A percentile compares a stretch with the other conserved stretches of the same genome.
Conservation (phyloP, 1,140 invertebrate species). For the Teleogryllus occipitalis region DNA sequence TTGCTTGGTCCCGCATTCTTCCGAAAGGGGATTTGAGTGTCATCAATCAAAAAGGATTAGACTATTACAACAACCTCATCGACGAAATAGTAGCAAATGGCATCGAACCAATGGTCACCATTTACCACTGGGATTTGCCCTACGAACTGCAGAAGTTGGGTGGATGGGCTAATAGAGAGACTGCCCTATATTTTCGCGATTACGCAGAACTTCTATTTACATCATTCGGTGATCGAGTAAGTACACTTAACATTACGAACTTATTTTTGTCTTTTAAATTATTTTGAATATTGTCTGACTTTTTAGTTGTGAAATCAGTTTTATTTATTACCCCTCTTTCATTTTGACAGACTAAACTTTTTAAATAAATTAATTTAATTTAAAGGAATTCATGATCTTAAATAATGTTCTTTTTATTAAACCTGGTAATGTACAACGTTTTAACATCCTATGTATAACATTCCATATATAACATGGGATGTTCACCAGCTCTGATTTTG, state of each 20-base stretch:
- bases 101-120: constrained; percentile 40
- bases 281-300: no score
- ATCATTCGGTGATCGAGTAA: constrained; percentile 50
- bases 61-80: constrained; percentile 29
- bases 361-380: no score
- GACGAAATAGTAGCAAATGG: constrained; percentile 24
- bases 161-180: constrained; percentile 51
- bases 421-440: no score
- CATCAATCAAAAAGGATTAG: constrained; percentile 23
- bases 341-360: no score
- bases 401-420: no score
- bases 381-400: no score
- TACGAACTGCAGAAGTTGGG: constrained; percentile 51
- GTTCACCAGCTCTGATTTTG: no score
- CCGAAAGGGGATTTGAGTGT: constrained; percentile 20
- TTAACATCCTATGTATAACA: no score
- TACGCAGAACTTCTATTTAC: constrained; percentile 49
- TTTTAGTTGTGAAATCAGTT: no score
- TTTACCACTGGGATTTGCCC: constrained; percentile 65
- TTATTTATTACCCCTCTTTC: no score
- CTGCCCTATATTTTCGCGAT: constrained; percentile 48
- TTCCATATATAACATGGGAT: no score
- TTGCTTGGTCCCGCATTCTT: constrained; percentile 25
- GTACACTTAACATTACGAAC: background rate
- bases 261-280: no score